phyloP scores from a whole-genome alignment of 2,888 invertebrate genomes.

The Heliconius erato region DNA sequence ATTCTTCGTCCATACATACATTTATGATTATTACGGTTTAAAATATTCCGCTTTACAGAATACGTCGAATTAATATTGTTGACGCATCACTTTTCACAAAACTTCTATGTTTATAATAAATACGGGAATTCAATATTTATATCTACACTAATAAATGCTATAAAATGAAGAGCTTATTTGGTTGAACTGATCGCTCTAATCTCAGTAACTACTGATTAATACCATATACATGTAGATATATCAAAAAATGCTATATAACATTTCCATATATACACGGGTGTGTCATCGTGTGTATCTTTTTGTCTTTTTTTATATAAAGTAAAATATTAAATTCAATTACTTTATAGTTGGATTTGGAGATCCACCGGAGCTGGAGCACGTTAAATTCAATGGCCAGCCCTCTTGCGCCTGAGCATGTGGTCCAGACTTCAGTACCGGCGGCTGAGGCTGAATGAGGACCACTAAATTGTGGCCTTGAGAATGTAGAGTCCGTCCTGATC shows the following conservation, averaged over 20 bases:
- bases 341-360: slow-evolving; percentile 95
- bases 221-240: no score
- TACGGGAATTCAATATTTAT: no score
- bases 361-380: slow-evolving; percentile 94
- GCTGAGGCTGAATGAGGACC: slow-evolving; percentile 93
- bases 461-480: slow-evolving; percentile 93
- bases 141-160: no score
- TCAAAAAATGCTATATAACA: no score
- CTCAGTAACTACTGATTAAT: no score
- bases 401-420: slow-evolving; percentile 93
- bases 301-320: no score
- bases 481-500: slow-evolving; percentile 93
- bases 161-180: no score
- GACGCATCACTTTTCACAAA: not conserved
- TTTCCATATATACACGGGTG: no score
- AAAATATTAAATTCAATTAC: slow-evolving; percentile 67
- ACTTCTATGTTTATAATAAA: not conserved
- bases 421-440: slow-evolving; percentile 92
- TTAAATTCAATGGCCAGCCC: slow-evolving; percentile 90
- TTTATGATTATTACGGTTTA: not conserved
- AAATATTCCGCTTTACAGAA: not conserved
- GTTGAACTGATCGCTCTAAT: no score
- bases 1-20: not conserved
- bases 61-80: not conserved
- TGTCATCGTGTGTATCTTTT: no score